A percentile compares a stretch with the other conserved stretches of the same genome.
phyloP scores from a whole-genome alignment of 2,888 invertebrate genomes.

The Mimumesa dahlbomi region DNA sequence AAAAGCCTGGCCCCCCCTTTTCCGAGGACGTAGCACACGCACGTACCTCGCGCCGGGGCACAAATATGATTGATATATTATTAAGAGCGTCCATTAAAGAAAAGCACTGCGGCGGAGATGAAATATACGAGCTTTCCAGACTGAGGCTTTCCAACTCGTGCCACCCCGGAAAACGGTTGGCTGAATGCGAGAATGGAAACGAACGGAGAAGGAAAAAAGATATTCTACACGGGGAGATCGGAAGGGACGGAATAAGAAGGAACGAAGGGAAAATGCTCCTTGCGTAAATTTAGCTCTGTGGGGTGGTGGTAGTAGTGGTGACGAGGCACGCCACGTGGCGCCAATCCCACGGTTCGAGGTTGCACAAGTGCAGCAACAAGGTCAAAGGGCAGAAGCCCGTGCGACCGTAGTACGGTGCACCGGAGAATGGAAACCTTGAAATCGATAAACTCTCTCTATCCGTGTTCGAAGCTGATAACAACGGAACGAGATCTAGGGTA shows the following conservation, averaged over 20 bases:
- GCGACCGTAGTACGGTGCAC: no score
- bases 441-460: background rate
- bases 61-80: constrained; percentile 78
- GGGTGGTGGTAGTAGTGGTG: no score
- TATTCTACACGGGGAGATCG: constrained; percentile 33
- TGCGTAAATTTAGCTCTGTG: constrained; percentile 64
- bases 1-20: constrained; percentile 1
- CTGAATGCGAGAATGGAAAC: constrained; percentile 50
- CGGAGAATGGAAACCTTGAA: no score
- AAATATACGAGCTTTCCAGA: constrained; percentile 69
- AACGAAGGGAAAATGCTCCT: constrained; percentile 53
- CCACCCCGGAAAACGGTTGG: constrained; percentile 34
- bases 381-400: constrained; percentile 63
- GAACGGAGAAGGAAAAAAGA: constrained; percentile 38
- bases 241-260: constrained; percentile 53
- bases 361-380: constrained; percentile 73
- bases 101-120: constrained; percentile 67
- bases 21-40: constrained; percentile 12
- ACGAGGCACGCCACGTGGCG: constrained; percentile 71
- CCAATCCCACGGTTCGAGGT: constrained; percentile 70
- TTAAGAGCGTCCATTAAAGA: constrained; percentile 76
- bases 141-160: constrained; percentile 51
- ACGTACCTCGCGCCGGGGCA: constrained; percentile 47
- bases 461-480: background rate
- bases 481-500: background rate